Evolutionary conservation across 2,888 invertebrate species (phyloP).

Genomic region (Pyrrhosoma nymphula): DNA sequence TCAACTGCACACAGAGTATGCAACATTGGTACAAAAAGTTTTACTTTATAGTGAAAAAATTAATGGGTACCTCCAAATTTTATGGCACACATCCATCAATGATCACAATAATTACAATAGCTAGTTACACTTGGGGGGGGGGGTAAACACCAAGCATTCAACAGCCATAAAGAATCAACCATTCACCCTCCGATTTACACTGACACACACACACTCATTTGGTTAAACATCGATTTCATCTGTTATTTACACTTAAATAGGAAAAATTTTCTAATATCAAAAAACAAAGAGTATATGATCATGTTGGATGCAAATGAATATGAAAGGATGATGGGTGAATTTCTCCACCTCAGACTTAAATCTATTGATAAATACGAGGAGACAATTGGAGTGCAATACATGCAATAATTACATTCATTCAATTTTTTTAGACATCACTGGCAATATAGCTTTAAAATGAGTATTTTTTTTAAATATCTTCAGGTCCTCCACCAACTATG

Average conservation of each 20-base stretch:
- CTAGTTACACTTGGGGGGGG: constrained; percentile 26
- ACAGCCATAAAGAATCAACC: constrained; percentile 24
- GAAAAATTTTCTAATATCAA: constrained; percentile 57
- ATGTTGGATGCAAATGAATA: constrained; percentile 50
- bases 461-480: constrained; percentile 34
- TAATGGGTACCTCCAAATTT: constrained; percentile 35
- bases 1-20: constrained; percentile 20
- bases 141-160: constrained; percentile 36
- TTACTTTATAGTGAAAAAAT: constrained; percentile 50
- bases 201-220: not conserved
- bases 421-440: constrained; percentile 33
- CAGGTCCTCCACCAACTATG: constrained; percentile 48
- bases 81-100: constrained; percentile 57
- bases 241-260: constrained; percentile 62
- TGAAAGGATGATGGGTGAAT: constrained; percentile 38
- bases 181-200: not conserved
- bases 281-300: constrained; percentile 42
- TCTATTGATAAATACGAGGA: constrained; percentile 41
- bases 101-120: constrained; percentile 42
- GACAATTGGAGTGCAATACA: constrained; percentile 34
- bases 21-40: constrained; percentile 54
- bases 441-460: constrained; percentile 36
- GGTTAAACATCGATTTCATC: constrained; percentile 32
- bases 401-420: constrained; percentile 53
- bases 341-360: constrained; percentile 37